Evolutionary conservation across 2,797 vertebrate species (phyloP), one percentile per base, ranked within the genome.

Genomic region (Phoebastria nigripes): DNA sequence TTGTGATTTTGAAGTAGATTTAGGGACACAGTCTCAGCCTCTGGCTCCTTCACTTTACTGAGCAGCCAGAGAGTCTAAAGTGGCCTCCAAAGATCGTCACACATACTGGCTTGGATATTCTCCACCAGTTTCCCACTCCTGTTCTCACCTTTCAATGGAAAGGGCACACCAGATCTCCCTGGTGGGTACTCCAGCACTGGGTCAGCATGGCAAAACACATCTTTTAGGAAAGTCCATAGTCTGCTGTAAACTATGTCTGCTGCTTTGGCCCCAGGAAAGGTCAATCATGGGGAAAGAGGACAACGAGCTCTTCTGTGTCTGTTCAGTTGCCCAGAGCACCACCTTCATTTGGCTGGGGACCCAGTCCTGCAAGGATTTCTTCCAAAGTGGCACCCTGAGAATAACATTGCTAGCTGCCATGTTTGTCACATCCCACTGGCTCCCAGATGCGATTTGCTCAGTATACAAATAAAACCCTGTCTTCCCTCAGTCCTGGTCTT

Each of bases 211-310:
- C 9, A 62, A 90, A 55, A 77, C 6, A 19, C 6, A 4, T 78
- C 7, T 55, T 88, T 62, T 31, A 84, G 49, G 29, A 26, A 5
- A 82, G 16, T 28, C 24, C 42, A 12, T 15, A 56, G 41, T 35
- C 11, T 77, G 13, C 13, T 61, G 29, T 49, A 42, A 76, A 44
- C 1, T n/a, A 26, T 1, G 1, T 44, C 29, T 0, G 1, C 7
- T 66, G 1, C 24, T 78, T 82, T 70, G 35, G 7, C 17, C 41
- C 15, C 76, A 77, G 25, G 3, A 94, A 66, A 39, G 15, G 42
- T 80, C 37, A 87, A 0, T 61, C 16, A 9, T 16, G 9, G 49
- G 20, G 49, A 82, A 63, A n/a, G 44, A 37, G 42, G 29, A 56
- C 46, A 54, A 69, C 3, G 8, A 58, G 8, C 26, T 80, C 39